Percentiles rank a stretch among this genome's conserved stretches.
phyloP scores from a whole-genome alignment of 2,888 invertebrate genomes.

The Amblyjoppa fuscipennis region DNA sequence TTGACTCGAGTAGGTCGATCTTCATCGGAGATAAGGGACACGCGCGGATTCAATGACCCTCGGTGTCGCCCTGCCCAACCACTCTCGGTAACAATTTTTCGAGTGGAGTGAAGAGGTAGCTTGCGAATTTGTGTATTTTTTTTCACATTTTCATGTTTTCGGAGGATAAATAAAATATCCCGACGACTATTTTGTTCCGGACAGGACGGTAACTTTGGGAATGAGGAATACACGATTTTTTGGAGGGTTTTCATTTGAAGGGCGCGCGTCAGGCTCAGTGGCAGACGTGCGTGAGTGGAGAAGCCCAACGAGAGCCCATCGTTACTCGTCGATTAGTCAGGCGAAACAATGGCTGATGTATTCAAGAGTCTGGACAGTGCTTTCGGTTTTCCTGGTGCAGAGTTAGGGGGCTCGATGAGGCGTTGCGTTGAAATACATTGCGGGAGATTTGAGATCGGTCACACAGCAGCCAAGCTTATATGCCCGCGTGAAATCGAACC shows the following conservation, averaged over 20 bases:
- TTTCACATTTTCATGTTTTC: no score
- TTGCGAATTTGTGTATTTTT: background rate
- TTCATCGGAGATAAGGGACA: slow-evolving; percentile 9
- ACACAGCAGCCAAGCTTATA: background rate
- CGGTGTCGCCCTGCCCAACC: background rate
- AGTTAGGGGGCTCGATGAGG: background rate
- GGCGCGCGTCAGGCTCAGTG: no score
- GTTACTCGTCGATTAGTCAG: no score
- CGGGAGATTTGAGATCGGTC: background rate
- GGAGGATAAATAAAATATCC: background rate
- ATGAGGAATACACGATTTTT: background rate
- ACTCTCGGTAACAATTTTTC: background rate
- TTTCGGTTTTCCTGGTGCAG: background rate
- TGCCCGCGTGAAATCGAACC: slow-evolving; percentile 7
- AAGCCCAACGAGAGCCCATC: no score
- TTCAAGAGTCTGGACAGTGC: background rate
- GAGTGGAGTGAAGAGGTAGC: background rate
- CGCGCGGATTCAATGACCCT: slow-evolving; percentile 7
- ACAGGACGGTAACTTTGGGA: background rate
- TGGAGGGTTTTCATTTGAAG: background rate
- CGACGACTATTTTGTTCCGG: background rate
- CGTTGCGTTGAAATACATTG: background rate
- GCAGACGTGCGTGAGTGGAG: no score
- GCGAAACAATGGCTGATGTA: background rate
- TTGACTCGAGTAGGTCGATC: slow-evolving; percentile 20